A percentile compares a stretch with the other conserved stretches of the same genome.
phyloP scores from a whole-genome alignment of 1,140 invertebrate genomes.

The Macrotrachela quadricornifera region DNA sequence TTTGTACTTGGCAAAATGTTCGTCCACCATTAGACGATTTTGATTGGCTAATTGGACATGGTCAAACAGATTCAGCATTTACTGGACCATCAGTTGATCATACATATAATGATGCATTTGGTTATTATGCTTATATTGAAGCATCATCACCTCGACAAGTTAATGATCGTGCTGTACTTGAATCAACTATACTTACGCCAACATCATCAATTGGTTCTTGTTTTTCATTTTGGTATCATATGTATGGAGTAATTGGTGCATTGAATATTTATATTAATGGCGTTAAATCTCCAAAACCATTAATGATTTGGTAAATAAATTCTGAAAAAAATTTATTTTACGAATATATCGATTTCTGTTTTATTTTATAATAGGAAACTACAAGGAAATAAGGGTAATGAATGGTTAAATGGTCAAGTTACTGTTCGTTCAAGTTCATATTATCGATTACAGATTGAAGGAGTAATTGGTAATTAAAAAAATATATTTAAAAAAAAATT shows the following conservation, averaged over 20 bases:
- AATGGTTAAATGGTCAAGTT: constrained; percentile 10
- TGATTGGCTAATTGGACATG: constrained; percentile 19
- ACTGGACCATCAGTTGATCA: constrained; percentile 27
- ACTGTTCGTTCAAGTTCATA: not conserved
- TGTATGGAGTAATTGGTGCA: constrained; percentile 16
- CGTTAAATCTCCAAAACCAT: not conserved
- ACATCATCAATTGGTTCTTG: constrained; percentile 11
- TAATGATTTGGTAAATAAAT: too few species aligned
- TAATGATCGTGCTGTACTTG: not conserved
- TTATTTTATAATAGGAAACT: constrained; percentile 2
- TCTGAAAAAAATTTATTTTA: too few species aligned
- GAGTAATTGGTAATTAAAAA: constrained; percentile 13
- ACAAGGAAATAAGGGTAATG: constrained; percentile 7
- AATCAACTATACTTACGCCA: not conserved
- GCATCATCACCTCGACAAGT: constrained; percentile 6
- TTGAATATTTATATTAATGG: constrained; percentile 1
- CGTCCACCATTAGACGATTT: constrained; percentile 14
- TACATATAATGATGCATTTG: constrained; percentile 18
- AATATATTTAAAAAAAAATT: not conserved
- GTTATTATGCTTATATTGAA: constrained; percentile 25
- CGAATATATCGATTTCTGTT: too few species aligned
- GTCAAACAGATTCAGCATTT: constrained; percentile 11
- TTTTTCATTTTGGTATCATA: constrained; percentile 25
- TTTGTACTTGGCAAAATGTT: constrained; percentile 18
- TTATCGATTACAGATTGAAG: constrained; percentile 18